Conservation (phyloP, 2,888 invertebrate genomes). For the Cyclophora punctaria region DNA sequence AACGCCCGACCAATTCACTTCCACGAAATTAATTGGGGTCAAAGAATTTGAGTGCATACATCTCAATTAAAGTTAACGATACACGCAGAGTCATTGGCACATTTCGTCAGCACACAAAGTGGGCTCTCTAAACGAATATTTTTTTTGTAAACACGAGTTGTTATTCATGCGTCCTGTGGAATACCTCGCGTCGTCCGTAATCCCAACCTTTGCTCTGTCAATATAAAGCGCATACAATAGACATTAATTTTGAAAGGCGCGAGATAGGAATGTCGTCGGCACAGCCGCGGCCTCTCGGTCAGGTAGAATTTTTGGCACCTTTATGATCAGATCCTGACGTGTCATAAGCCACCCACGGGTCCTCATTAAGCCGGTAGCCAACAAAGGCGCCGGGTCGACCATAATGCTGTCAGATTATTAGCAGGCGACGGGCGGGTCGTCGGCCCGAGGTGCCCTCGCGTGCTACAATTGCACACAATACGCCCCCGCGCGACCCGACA, state of each 20-base stretch:
- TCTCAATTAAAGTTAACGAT: constrained; percentile 60
- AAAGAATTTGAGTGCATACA: constrained; percentile 69
- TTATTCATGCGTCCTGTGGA: constrained; percentile 13
- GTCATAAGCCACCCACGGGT: constrained; percentile 72
- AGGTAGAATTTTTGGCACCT: constrained; percentile 73
- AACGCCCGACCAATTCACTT: constrained; percentile 59
- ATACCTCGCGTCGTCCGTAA: constrained; percentile 36
- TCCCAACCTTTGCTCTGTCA: constrained; percentile 35
- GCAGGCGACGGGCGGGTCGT: constrained; percentile 54
- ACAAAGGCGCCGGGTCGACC: constrained; percentile 66
- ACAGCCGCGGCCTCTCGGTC: constrained; percentile 34
- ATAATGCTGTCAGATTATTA: constrained; percentile 69
- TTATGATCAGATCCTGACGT: constrained; percentile 71
- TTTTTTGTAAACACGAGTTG: constrained; percentile 9
- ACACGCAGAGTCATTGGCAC: constrained; percentile 36
- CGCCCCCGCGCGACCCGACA: constrained; percentile 59
- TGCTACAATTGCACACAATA: constrained; percentile 68
- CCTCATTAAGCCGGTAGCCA: constrained; percentile 69
- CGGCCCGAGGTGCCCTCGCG: constrained; percentile 66
- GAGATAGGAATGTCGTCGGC: constrained; percentile 65
- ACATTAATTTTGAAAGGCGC: constrained; percentile 66
- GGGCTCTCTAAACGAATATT: constrained; percentile 15
- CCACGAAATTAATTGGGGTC: constrained; percentile 71
- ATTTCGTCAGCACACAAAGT: constrained; percentile 23
- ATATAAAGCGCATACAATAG: constrained; percentile 50